Evolutionary conservation across 2,888 invertebrate species (phyloP).

Genomic region (Diploptera punctata): DNA sequence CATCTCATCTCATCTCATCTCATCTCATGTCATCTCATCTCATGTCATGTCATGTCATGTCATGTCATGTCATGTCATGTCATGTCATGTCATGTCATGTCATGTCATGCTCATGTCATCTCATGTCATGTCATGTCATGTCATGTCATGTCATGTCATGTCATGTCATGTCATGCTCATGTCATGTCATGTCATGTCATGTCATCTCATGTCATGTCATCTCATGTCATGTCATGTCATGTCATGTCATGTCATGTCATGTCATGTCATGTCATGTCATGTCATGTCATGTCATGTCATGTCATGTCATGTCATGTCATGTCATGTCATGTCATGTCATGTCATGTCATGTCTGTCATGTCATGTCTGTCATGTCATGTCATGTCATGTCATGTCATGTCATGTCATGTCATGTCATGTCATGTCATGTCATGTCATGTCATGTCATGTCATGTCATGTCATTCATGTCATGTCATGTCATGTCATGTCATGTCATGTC

Average conservation of each 20-base stretch:
- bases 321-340: constrained; percentile 1
- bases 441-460: too few relatives aligned
- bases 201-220: too few relatives aligned
- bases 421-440: background rate
- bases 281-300: background rate
- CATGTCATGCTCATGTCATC: background rate
- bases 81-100: background rate
- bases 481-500: background rate
- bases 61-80: background rate
- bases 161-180: background rate
- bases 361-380: background rate
- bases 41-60: background rate
- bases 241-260: background rate
- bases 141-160: background rate
- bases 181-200: too few relatives aligned
- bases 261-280: background rate
- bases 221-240: too few relatives aligned
- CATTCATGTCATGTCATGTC: background rate
- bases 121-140: background rate
- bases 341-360: background rate
- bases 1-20: constrained; percentile 8
- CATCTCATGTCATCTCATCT: constrained; percentile 4
- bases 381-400: too few relatives aligned
- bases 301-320: background rate
- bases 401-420: background rate